phyloP scores from a whole-genome alignment of 2,888 invertebrate genomes.

The Octonoba sinensis region DNA sequence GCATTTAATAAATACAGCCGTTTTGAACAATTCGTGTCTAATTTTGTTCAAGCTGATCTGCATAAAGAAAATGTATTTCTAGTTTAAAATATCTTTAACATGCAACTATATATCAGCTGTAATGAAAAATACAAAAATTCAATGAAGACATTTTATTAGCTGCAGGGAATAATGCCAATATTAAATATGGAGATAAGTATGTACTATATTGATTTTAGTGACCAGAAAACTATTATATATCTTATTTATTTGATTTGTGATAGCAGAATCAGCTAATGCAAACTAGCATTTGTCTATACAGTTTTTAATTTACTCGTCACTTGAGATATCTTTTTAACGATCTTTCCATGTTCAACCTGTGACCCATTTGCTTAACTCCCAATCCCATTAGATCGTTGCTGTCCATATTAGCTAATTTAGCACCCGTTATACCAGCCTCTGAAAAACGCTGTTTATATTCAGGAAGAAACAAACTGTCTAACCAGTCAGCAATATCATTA shows the following conservation, averaged over 20 bases:
- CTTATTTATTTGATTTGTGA: constrained; percentile 52
- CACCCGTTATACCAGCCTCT: constrained; percentile 72
- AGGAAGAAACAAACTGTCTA: constrained; percentile 74
- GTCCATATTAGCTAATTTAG: constrained; percentile 73
- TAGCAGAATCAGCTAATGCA: constrained; percentile 54
- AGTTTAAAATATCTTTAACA: constrained; percentile 58
- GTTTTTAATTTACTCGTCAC: constrained; percentile 40
- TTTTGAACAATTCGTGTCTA: constrained; percentile 45
- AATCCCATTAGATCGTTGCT: constrained; percentile 74
- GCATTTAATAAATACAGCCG: constrained; percentile 56
- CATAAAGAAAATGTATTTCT: constrained; percentile 37
- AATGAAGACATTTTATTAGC: constrained; percentile 47
- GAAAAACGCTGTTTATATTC: constrained; percentile 75
- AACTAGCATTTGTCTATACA: constrained; percentile 20
- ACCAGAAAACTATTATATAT: constrained; percentile 59
- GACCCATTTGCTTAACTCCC: constrained; percentile 75
- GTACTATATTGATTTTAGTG: constrained; percentile 51
- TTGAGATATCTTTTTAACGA: constrained; percentile 62
- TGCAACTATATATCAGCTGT: constrained; percentile 45
- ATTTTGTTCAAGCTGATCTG: constrained; percentile 53
- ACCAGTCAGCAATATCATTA: constrained; percentile 75
- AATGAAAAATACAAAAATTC: constrained; percentile 53
- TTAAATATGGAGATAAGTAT: constrained; percentile 21
- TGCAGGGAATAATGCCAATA: constrained; percentile 39
- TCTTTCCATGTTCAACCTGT: constrained; percentile 68